Conservation (phyloP, 1,140 invertebrate genomes). For the Danaus melanippus region DNA sequence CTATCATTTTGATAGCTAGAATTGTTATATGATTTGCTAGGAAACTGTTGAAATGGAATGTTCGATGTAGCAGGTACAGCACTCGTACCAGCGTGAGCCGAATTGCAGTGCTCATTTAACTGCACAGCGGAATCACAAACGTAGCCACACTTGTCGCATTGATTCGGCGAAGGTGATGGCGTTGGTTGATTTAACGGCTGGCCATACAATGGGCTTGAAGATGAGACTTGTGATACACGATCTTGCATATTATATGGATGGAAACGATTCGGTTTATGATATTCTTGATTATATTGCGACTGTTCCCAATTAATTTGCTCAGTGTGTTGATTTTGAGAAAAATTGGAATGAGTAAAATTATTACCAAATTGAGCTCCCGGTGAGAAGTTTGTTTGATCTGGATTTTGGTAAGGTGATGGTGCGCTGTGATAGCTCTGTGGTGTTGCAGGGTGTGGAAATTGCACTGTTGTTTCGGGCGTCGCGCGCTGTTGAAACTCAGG, state of each 20-base stretch:
- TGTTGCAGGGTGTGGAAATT: constrained; percentile 74
- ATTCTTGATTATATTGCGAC: constrained; percentile 70
- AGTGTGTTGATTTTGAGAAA: constrained; percentile 65
- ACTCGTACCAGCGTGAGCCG: constrained; percentile 75
- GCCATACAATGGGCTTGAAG: constrained; percentile 77
- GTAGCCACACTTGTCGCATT: constrained; percentile 86
- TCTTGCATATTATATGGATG: constrained; percentile 72
- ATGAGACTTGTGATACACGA: constrained; percentile 73
- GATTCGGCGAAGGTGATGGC: constrained; percentile 76
- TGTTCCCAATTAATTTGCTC: constrained; percentile 68
- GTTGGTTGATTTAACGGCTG: constrained; percentile 72
- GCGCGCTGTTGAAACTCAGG: constrained; percentile 73
- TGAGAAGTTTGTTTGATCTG: constrained; percentile 73
- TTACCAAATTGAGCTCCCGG: constrained; percentile 66
- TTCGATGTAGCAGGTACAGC: constrained; percentile 49
- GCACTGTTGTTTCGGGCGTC: constrained; percentile 70
- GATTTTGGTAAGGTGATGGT: constrained; percentile 74
- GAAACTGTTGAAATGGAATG: constrained; percentile 68
- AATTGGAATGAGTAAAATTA: constrained; percentile 65
- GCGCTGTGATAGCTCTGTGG: constrained; percentile 75
- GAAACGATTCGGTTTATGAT: constrained; percentile 66
- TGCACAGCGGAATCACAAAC: constrained; percentile 81
- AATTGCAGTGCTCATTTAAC: constrained; percentile 80
- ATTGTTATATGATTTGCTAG: constrained; percentile 58
- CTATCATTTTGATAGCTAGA: constrained; percentile 49